These are phyloP conservation scores for Drosophila meridiana DNA, from an alignment of 2,888 invertebrate species.

Conservation along the genomic window DNA sequence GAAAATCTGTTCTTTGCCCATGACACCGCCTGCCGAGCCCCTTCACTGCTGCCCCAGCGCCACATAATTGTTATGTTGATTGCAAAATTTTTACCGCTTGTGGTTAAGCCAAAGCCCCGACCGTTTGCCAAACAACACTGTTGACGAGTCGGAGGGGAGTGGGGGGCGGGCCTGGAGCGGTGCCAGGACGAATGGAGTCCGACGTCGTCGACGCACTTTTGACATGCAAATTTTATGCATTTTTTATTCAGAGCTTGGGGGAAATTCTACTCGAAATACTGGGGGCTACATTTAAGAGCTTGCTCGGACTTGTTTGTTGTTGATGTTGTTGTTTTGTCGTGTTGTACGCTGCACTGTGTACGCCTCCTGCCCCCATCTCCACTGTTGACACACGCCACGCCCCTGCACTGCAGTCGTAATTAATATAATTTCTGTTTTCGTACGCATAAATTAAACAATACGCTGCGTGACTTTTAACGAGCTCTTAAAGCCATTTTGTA, in stretches of 20 bases:
- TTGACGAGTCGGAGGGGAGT: slow-evolving; percentile 14
- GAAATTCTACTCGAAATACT: slow-evolving; percentile 29
- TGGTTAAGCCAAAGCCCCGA: slow-evolving; percentile 53
- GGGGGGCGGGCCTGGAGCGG: slow-evolving; percentile 13
- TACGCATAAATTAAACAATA: slow-evolving; percentile 79
- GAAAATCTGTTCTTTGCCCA: slow-evolving; percentile 42
- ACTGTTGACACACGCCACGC: neutral
- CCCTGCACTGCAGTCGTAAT: slow-evolving; percentile 64
- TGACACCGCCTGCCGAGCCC: neutral
- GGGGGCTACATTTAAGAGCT: slow-evolving; percentile 39
- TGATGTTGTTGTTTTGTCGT: slow-evolving; percentile 38
- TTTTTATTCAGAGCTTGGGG: slow-evolving; percentile 44
- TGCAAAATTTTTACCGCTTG: slow-evolving; percentile 64
- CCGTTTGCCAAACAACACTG: slow-evolving; percentile 53
- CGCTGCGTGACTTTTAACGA: slow-evolving; percentile 79
- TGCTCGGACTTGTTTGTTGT: slow-evolving; percentile 14
- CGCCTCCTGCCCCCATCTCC: neutral
- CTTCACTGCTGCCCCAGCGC: neutral
- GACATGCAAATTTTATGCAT: slow-evolving; percentile 78
- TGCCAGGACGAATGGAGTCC: slow-evolving; percentile 22
- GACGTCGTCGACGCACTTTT: slow-evolving; percentile 71
- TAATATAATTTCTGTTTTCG: slow-evolving; percentile 78
- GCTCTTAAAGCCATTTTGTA: slow-evolving; percentile 76
- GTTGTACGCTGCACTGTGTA: slow-evolving; percentile 26
- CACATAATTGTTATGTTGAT: slow-evolving; percentile 77